Evolutionary conservation across 1,140 invertebrate species (phyloP), one percentile per base, ranked within the genome.

Genomic region (Bradysia coprophila): DNA sequence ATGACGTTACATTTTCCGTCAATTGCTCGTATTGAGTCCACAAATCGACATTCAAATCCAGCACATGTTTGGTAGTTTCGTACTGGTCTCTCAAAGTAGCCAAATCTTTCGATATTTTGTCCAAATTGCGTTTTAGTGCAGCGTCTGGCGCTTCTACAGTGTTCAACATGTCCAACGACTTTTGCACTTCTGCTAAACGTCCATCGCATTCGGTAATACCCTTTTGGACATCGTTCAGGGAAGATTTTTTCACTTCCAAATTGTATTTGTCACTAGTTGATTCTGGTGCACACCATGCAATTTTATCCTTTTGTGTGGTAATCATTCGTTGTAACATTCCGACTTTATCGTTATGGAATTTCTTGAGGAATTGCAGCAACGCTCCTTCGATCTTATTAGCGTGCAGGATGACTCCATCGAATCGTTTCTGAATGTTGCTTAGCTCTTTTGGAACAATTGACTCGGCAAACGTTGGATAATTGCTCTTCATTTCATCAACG

Each of bases 251-350:
- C 0, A 88, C 79, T 66, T 94, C 85, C n/a, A 94, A 65, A 57
- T 88, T 92, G 54, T 90, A 93, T 54, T 78, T 76, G 55, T 95
- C 89, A 52, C 81, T 88, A 21, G 75, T 76, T 5, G 78, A 72
- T 57, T 94, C 89, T 1, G 84, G 82, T 46, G 79, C 72, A 60
- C 89, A 94, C 88, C 90, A 95, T n/a, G 73, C 66, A 1, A 91
- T 74, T 60, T 95, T 95, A 54, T 95, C 91, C 46, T 79, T 79
- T 38, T 81, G 75, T 2, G 78, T 76, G 34, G 69, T 67, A 3
- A 94, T 69, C 56, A 82, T 77, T 48, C 86, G 72, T 51, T 86
- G 78, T 18, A 90, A 68, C 53, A 80, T 78, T 37, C 72, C 71
- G 37, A 87, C 75, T 51, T 89, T 89, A 44, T 93, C 88, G 37